phyloP scores from a whole-genome alignment of 2,888 invertebrate species.

The Chymomyza fuscimana region DNA sequence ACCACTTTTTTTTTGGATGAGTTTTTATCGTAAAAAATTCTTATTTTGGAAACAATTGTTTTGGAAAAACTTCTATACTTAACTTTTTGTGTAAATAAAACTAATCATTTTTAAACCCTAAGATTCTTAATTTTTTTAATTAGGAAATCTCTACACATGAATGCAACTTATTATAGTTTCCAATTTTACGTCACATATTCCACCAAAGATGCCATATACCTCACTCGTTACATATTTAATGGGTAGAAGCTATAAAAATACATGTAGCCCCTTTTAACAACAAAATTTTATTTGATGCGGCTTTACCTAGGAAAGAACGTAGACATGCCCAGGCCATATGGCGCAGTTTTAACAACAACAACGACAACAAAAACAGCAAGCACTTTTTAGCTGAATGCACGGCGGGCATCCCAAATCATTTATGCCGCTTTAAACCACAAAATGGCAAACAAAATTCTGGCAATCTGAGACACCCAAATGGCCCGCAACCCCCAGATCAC shows the following conservation, averaged over 20 bases:
- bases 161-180: neutral
- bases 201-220: neutral
- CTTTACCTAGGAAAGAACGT: neutral
- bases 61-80: no score
- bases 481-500: constrained; percentile 12
- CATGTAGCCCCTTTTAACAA: neutral
- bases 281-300: neutral
- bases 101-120: no score
- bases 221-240: neutral
- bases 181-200: neutral
- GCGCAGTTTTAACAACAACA: neutral
- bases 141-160: no score
- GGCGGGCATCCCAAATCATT: constrained; percentile 44
- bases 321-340: neutral
- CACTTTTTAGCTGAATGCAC: constrained; percentile 2
- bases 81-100: no score
- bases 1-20: no score
- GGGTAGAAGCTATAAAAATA: neutral
- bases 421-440: constrained; percentile 69
- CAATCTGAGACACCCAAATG: constrained; percentile 21
- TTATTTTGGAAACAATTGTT: no score
- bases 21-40: no score
- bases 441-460: constrained; percentile 42
- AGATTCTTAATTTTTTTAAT: no score
- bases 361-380: neutral